A percentile compares a stretch with the other conserved stretches of the same genome.
Conservation (phyloP, 2,888 invertebrate genomes). For the Noctua janthina region DNA sequence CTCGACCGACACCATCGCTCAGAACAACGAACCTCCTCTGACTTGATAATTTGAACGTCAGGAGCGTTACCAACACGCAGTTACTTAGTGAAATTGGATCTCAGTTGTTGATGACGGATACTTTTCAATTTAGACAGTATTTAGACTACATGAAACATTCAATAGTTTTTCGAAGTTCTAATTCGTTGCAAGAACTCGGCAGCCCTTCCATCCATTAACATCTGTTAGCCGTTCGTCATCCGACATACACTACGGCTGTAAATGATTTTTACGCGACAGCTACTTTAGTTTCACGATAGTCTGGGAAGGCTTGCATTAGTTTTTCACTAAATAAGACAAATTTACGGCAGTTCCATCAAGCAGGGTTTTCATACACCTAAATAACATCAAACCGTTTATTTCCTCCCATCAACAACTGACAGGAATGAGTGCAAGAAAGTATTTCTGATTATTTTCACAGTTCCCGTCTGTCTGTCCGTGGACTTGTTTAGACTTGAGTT, state of each 20-base stretch:
- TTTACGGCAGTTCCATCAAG: neutral
- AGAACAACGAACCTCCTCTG: slow-evolving; percentile 48
- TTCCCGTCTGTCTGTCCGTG: slow-evolving; percentile 67
- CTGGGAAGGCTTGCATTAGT: neutral
- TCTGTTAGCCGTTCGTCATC: neutral
- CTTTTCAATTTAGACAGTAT: neutral
- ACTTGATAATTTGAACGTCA: slow-evolving; percentile 21
- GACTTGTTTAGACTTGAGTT: slow-evolving; percentile 70
- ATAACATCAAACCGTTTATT: neutral
- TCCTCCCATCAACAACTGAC: slow-evolving; percentile 36
- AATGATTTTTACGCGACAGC: neutral
- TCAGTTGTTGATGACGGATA: slow-evolving; percentile 45
- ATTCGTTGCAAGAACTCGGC: neutral
- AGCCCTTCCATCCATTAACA: neutral
- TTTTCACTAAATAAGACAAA: neutral
- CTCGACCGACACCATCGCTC: slow-evolving; percentile 26
- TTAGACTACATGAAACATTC: neutral
- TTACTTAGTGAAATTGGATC: slow-evolving; percentile 2
- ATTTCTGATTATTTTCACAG: slow-evolving; percentile 24
- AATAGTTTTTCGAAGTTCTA: neutral
- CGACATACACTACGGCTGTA: neutral
- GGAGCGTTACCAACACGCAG: slow-evolving; percentile 12
- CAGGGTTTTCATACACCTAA: neutral
- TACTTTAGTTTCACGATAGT: neutral
- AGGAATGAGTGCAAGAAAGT: slow-evolving; percentile 5